Evolutionary conservation across 2,888 invertebrate genomes (phyloP).

Genomic region (Megamerina dolium): DNA sequence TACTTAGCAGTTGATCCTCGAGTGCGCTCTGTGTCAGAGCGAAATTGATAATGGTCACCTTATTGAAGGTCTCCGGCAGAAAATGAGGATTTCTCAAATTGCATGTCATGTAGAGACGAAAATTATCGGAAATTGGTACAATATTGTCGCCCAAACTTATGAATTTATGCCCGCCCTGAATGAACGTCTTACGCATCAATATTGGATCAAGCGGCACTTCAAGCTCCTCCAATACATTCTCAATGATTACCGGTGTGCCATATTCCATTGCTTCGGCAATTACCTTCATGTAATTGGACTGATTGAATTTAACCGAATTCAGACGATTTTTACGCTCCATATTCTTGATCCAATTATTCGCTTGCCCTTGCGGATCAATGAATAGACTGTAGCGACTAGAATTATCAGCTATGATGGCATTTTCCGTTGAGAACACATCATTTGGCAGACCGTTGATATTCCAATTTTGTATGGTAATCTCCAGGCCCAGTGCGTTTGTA

Average conservation of each 20-base stretch:
- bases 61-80: conserved; percentile 80
- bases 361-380: conserved; percentile 89
- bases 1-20: conserved; percentile 77
- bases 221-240: conserved; percentile 77
- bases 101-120: conserved; percentile 80
- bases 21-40: conserved; percentile 71
- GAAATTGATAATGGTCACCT: conserved; percentile 81
- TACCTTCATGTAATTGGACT: conserved; percentile 45
- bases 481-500: conserved; percentile 69
- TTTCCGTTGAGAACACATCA: conserved; percentile 80
- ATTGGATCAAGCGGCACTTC: conserved; percentile 84
- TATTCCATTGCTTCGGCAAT: conserved; percentile 67
- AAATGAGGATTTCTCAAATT: conserved; percentile 85
- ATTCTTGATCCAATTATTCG: conserved; percentile 85
- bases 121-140: conserved; percentile 72
- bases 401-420: conserved; percentile 76
- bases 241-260: conserved; percentile 71
- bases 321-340: conserved; percentile 59
- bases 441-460: conserved; percentile 80
- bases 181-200: conserved; percentile 69
- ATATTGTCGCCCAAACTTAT: conserved; percentile 81
- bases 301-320: conserved; percentile 45
- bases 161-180: conserved; percentile 67
- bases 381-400: conserved; percentile 84
- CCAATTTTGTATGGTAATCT: conserved; percentile 70